Conservation (phyloP, 2,113 vertebrate species). For the Macrotus californicus region DNA sequence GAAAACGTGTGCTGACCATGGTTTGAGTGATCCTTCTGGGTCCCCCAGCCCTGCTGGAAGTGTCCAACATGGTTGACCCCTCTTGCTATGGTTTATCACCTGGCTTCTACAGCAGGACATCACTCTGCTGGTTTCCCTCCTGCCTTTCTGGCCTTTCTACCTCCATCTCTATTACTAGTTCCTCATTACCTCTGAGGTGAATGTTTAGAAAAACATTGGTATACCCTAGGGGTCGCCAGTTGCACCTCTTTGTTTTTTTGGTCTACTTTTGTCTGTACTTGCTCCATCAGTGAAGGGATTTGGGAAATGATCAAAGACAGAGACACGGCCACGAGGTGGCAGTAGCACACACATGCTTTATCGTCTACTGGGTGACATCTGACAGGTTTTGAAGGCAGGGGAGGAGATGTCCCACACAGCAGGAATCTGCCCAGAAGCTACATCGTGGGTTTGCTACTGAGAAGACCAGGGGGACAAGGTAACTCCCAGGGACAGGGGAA, state of each 20-base stretch:
- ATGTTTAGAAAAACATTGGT: background rate
- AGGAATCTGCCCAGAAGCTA: background rate
- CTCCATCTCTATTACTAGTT: background rate
- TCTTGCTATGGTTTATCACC: background rate
- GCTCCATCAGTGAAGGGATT: background rate
- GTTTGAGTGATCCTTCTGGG: background rate
- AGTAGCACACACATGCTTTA: background rate
- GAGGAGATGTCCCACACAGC: background rate
- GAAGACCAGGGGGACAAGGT: background rate
- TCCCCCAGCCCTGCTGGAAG: background rate
- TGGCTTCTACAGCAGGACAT: background rate
- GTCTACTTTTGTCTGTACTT: background rate
- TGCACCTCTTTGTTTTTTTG: background rate
- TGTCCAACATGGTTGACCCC: background rate
- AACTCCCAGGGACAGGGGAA: background rate
- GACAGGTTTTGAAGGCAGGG: background rate
- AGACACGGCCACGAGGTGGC: conserved; percentile 16
- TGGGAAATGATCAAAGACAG: background rate
- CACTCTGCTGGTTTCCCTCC: background rate
- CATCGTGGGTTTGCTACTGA: background rate
- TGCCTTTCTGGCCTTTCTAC: background rate
- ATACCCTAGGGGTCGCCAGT: no score
- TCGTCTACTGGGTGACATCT: background rate
- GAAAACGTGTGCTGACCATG: background rate
- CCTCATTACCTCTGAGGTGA: background rate